Conservation (phyloP, 2,888 invertebrate species). For the Sinhomidia bicolor region DNA sequence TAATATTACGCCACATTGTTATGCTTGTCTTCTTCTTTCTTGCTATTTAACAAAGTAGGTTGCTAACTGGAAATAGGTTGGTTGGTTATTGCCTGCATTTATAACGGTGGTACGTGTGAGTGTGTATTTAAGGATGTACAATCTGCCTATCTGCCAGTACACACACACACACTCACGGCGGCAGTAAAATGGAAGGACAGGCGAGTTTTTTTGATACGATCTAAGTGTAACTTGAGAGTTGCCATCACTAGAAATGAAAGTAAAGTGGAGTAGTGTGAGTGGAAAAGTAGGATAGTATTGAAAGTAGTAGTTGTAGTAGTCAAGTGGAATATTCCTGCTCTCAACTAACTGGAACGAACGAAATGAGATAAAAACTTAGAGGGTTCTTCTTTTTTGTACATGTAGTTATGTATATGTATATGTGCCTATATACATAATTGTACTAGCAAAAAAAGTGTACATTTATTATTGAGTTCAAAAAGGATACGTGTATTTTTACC, state of each 20-base stretch:
- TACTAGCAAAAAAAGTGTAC: not conserved
- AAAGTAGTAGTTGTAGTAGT: no score
- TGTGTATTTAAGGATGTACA: no score
- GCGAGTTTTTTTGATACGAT: slow-evolving; percentile 58
- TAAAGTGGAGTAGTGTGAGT: slow-evolving; percentile 31
- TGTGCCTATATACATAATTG: not conserved
- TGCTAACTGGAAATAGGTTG: not conserved
- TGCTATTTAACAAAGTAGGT: not conserved
- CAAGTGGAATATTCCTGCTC: not conserved
- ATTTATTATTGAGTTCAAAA: not conserved
- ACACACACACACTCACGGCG: no score
- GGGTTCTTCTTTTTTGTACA: not conserved
- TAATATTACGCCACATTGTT: not conserved
- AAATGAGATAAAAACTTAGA: slow-evolving; percentile 38
- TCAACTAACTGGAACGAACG: slow-evolving; percentile 47
- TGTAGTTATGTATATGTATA: not conserved
- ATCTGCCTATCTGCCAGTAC: no score
- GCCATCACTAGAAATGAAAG: slow-evolving; percentile 44
- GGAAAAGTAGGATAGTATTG: no score
- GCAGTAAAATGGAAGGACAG: slow-evolving; percentile 25
- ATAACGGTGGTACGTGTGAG: not conserved
- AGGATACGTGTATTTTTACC: no score
- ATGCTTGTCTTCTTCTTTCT: not conserved
- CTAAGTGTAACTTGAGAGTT: slow-evolving; percentile 54
- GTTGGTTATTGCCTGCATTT: not conserved